Evolutionary conservation across 1,140 invertebrate genomes (phyloP), one percentile per base, ranked within the genome.

Genomic region (Helicorthomorpha holstii): DNA sequence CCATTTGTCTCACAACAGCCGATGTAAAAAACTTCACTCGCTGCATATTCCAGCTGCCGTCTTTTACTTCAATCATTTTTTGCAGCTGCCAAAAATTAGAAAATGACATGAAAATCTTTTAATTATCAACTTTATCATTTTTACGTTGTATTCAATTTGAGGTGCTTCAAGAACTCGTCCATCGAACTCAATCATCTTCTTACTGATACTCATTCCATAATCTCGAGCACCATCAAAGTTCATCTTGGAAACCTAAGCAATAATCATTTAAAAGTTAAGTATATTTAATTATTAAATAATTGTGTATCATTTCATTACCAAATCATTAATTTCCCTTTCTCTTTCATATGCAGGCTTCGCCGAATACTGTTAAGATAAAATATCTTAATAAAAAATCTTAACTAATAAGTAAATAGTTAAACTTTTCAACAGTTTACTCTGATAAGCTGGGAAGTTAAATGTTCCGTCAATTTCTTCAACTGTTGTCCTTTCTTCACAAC

Each of bases 361-460:
- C 3, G 29, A 14, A 21, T 38, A 12, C 24, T 34, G 22, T 49
- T 4, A n/a, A 10, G 12, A 34, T 4, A 49, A 26, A 34, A 16
- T 41, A 34, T 4, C 29, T n/a, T n/a, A 34, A 34, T 34, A 7
- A 7, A 7, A 34, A 34, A 34, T 34, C 7, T 34, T 34, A 34
- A 34, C 29, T 34, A 34, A 7, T 16, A 34, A n/a, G n/a, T n/a
- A n/a, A 34, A 34, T 34, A 34, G 29, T 34, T 34, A 34, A 34
- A 7, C 29, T 34, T 34, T 34, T 34, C 7, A 16, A 26, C 21
- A 49, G 48, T 23, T 49, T 51, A 51, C 50, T 41, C 27, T 52
- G 2, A 52, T 52, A 25, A 52, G 22, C 4, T 52, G 4, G 2
- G 43, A 24, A 2, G 25, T 52, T 26, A 41, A 34, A 3, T 7